phyloP scores from a whole-genome alignment of 2,113 vertebrate species.

The Chaenocephalus aceratus region DNA sequence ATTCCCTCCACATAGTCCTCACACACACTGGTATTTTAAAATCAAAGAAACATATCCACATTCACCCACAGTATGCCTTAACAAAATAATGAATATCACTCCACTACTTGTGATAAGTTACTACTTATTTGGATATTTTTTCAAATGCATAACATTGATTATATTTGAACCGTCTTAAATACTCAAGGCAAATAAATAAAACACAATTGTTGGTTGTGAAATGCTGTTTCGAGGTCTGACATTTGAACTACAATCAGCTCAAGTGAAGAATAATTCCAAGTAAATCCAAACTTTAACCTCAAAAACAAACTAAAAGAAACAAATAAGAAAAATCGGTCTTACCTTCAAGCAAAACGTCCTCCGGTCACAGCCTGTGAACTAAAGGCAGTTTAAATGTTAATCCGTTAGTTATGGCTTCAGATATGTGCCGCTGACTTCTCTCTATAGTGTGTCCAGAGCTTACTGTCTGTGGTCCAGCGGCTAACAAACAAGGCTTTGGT shows the following conservation, averaged over 20 bases:
- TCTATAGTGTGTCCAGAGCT: not conserved
- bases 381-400: not conserved
- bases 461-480: not conserved
- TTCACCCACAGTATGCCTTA: no score
- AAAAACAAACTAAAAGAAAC: not conserved
- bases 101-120: not conserved
- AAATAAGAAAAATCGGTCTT: slow-evolving; percentile 1
- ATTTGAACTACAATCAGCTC: not conserved
- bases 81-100: not conserved
- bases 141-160: no score
- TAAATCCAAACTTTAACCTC: not conserved
- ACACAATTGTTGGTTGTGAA: not conserved
- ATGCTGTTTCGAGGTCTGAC: not conserved
- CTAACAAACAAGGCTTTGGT: slow-evolving; percentile 54
- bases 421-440: not conserved
- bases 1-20: no score
- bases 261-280: not conserved
- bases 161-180: no score
- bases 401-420: not conserved
- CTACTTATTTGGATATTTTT: not conserved
- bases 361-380: not conserved
- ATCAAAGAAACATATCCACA: no score
- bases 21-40: no score
- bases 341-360: slow-evolving; percentile 32
- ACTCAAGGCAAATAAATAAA: not conserved